Conservation (phyloP, 2,888 invertebrate genomes). For the Eucriotettix oculatus region DNA sequence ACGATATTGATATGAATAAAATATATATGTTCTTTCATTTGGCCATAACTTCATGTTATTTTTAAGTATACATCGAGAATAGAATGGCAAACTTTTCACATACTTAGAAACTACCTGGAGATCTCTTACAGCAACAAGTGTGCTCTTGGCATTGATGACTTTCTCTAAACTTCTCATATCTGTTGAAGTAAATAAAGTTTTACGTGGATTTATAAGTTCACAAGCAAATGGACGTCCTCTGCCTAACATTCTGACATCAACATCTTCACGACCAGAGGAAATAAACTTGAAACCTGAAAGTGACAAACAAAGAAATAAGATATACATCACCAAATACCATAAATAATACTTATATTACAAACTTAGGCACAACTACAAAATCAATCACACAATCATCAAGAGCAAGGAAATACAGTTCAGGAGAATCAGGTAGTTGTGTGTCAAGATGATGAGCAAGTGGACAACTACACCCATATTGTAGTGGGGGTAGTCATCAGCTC, state of each 20-base stretch:
- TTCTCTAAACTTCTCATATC: constrained; percentile 38
- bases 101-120: constrained; percentile 47
- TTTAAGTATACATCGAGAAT: no score
- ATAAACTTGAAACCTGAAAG: constrained; percentile 52
- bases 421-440: no score
- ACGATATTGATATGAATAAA: no score
- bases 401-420: no score
- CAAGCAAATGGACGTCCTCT: constrained; percentile 85
- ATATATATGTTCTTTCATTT: no score
- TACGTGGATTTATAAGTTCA: constrained; percentile 56
- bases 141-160: constrained; percentile 36
- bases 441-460: no score
- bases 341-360: no score
- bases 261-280: constrained; percentile 90
- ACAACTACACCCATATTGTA: no score
- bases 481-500: no score
- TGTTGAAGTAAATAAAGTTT: constrained; percentile 30
- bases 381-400: background rate
- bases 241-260: constrained; percentile 88
- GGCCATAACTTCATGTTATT: no score
- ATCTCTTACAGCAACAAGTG: constrained; percentile 37
- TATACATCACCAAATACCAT: background rate
- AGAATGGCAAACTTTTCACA: constrained; percentile 11
- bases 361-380: no score
- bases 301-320: background rate